A percentile compares a stretch with the other conserved stretches of the same genome.
These are phyloP conservation scores for Microcebus ravelobensis DNA, from an alignment of 2,113 vertebrate genomes.

Conservation along the genomic window DNA sequence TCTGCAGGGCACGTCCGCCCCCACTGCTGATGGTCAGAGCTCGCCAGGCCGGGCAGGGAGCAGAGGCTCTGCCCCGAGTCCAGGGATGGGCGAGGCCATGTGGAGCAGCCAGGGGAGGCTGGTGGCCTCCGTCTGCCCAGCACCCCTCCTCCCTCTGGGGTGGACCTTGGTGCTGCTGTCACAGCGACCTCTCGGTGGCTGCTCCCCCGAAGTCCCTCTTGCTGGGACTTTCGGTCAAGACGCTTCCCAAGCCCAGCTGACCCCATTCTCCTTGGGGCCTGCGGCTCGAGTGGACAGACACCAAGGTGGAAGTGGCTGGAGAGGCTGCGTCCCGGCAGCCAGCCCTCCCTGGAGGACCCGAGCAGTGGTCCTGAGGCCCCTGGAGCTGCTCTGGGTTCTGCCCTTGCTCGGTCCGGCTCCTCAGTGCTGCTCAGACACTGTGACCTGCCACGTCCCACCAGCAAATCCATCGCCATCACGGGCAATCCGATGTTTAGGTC, in stretches of 20 bases:
- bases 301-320: rapidly evolving
- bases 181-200: too few relatives aligned
- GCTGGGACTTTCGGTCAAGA: too few relatives aligned
- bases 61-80: neutral
- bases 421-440: rapidly evolving
- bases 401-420: rapidly evolving
- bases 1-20: neutral
- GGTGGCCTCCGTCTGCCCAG: rapidly evolving
- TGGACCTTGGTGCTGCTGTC: too few relatives aligned
- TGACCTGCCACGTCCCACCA: rapidly evolving
- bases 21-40: neutral
- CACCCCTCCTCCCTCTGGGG: neutral
- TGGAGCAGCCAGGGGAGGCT: rapidly evolving
- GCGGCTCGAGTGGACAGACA: neutral
- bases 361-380: rapidly evolving
- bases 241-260: neutral
- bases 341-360: too few relatives aligned
- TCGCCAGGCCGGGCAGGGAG: neutral
- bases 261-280: neutral
- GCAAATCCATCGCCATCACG: rapidly evolving
- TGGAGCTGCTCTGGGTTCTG: neutral
- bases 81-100: neutral
- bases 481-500: too few relatives aligned
- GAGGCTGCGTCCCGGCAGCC: rapidly evolving
- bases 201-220: rapidly evolving